A percentile compares a stretch with the other conserved stretches of the same genome.
Conservation (phyloP, 2,888 invertebrate genomes). For the Perithous albicinctus region DNA sequence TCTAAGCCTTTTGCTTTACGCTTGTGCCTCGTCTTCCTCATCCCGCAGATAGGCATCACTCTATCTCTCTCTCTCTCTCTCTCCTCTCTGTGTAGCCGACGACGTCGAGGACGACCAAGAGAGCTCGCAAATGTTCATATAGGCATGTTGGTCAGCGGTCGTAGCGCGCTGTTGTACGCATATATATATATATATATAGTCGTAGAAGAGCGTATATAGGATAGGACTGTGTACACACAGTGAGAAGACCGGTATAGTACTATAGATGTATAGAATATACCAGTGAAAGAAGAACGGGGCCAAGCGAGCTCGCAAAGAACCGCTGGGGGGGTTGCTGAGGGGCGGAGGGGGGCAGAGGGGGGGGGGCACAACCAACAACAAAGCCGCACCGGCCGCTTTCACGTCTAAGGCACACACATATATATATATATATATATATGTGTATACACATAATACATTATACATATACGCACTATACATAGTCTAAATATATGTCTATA, state of each 20-base stretch:
- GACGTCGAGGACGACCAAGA: background rate
- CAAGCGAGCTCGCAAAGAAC: conserved; percentile 52
- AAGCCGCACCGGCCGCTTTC: conserved; percentile 66
- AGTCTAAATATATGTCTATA: background rate
- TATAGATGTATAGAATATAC: conserved; percentile 15
- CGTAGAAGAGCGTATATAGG: conserved; percentile 12
- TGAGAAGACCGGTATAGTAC: conserved; percentile 17
- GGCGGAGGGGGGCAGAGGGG: too few relatives aligned
- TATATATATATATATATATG: conserved; percentile 11
- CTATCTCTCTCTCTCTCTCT: too few relatives aligned
- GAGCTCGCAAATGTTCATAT: conserved; percentile 34
- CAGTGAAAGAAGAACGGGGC: conserved; percentile 60
- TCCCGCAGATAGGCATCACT: background rate
- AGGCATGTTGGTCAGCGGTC: conserved; percentile 42
- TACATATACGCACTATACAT: conserved; percentile 13
- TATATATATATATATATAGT: background rate
- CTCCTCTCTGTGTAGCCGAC: background rate
- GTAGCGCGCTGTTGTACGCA: too few relatives aligned
- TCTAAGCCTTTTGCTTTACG: conserved; percentile 22
- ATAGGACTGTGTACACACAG: conserved; percentile 8
- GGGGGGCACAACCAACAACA: conserved; percentile 48
- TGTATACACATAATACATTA: background rate
- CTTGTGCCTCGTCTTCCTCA: background rate
- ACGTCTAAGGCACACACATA: conserved; percentile 51
- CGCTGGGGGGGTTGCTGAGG: conserved; percentile 7